A percentile compares a stretch with the other conserved stretches of the same genome.
Conservation (phyloP, 2,113 vertebrate species). For the Irena cyanogastra region DNA sequence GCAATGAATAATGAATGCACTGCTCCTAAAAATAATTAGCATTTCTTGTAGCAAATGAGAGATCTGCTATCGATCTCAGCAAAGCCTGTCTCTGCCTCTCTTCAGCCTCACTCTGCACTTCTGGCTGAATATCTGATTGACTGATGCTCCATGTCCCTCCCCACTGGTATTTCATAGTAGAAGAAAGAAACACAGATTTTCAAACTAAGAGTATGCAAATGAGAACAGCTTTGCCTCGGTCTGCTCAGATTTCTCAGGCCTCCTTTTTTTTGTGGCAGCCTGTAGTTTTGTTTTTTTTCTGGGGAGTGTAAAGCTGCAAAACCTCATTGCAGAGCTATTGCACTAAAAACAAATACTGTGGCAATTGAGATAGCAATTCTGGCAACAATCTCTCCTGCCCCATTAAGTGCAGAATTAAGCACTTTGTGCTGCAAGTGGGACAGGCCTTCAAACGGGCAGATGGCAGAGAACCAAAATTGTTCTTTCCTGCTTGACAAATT, state of each 20-base stretch:
- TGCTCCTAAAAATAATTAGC: background rate
- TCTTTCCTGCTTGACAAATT: constrained; percentile 40
- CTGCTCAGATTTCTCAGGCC: background rate
- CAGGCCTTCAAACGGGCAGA: background rate
- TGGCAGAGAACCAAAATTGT: constrained; percentile 5
- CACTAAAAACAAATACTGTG: constrained; percentile 29
- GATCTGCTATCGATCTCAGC: background rate
- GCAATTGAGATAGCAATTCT: background rate
- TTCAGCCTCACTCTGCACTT: background rate
- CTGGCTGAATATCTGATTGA: background rate
- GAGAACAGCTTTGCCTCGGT: background rate
- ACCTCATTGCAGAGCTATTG: constrained; percentile 3
- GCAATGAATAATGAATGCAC: background rate
- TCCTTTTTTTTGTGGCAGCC: background rate
- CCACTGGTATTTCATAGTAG: background rate
- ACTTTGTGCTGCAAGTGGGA: background rate
- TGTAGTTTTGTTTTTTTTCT: background rate
- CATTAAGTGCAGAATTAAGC: background rate
- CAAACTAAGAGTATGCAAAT: background rate
- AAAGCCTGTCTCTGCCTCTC: background rate
- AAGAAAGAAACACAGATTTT: background rate
- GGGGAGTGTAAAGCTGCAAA: background rate
- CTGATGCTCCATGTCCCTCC: background rate
- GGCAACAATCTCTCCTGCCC: background rate
- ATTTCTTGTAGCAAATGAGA: background rate